These are phyloP conservation scores for Yoshiicerus persimilis DNA, from an alignment of 1,140 invertebrate species.

Conservation along the genomic window DNA sequence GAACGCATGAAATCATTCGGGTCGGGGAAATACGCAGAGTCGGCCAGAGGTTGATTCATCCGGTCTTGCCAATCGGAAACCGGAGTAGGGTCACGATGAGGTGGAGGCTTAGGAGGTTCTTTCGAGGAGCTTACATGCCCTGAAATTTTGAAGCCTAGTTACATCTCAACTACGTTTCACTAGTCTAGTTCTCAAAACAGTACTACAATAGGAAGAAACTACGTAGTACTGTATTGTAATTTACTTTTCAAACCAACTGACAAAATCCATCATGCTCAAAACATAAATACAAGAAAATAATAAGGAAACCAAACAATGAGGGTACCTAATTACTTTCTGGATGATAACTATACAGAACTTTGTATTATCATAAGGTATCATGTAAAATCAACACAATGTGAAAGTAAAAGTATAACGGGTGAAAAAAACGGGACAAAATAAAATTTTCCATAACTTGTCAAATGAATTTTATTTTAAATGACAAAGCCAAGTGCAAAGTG, in stretches of 20 bases:
- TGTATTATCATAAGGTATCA: not conserved
- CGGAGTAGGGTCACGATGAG: not conserved
- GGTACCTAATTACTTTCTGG: not conserved
- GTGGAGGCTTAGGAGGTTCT: slow-evolving; percentile 5
- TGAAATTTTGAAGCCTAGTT: slow-evolving; percentile 18
- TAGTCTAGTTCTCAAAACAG: not conserved
- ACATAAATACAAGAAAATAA: not conserved
- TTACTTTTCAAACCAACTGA: not conserved
- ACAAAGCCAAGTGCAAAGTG: slow-evolving; percentile 40
- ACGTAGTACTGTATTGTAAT: not conserved
- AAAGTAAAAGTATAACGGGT: not conserved
- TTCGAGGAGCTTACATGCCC: slow-evolving; percentile 23
- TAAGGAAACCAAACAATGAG: not conserved
- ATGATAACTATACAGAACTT: not conserved
- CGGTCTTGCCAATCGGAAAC: slow-evolving; percentile 46
- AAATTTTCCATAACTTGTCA: not conserved
- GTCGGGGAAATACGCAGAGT: slow-evolving; percentile 36
- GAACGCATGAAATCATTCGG: not conserved
- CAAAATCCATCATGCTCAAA: not conserved
- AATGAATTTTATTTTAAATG: not conserved
- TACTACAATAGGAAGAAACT: not conserved
- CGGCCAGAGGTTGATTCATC: slow-evolving; percentile 43
- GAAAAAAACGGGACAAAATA: not conserved
- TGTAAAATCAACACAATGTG: not conserved
- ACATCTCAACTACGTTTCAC: not conserved